Base-by-base conservation (phyloP, 2,113 vertebrate species). In the Tachysurus fulvidraco region DNA sequence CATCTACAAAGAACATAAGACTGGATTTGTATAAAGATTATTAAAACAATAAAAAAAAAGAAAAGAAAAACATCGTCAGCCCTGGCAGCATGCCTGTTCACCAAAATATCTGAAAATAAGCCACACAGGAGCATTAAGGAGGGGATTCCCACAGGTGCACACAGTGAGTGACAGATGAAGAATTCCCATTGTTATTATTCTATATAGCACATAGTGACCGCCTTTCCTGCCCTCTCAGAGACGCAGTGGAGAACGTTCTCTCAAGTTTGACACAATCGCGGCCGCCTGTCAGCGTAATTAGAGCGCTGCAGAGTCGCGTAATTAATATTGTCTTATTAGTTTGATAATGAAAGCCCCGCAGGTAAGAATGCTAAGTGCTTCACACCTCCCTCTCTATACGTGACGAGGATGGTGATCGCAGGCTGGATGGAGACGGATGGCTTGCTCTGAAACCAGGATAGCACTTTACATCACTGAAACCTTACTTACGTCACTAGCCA, bases 301-400 rank as follows among this genome's bases (percentile, higher is more conserved):
- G 92, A 94, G 91, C 91, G 89, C 88, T 88, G 92, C 88, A 91
- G 92, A 92, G 92, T 94, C 93, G 92, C 91, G 92, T 94, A 94
- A 95, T 95, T 95, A 95, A 92, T 92, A 94, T 91, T 92, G 93
- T 93, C 93, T 94, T 94, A 94, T 94, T 94, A 94, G 94, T 92
- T 92, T 91, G 91, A 92, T 94, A 94, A 95, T 95, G 92, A 93
- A 94, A 93, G 89, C 93, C 94, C 94, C 89, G 94, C 93, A 94
- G 94, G 94, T 93, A 92, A 93, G 91, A 87, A 87, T 60, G 84
- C 88, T 90, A 91, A 92, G 92, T 90, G 91, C 77, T 83, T 85
- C 78, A 67, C 57, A 80, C 65, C 52, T 88, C 81, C 69, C 84
- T 81, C 87, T 64, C 41, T 81, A 67, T 85, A 89, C 86, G 86